Conservation (phyloP, 2,888 invertebrate genomes). For the Chrysodeixis includens region DNA sequence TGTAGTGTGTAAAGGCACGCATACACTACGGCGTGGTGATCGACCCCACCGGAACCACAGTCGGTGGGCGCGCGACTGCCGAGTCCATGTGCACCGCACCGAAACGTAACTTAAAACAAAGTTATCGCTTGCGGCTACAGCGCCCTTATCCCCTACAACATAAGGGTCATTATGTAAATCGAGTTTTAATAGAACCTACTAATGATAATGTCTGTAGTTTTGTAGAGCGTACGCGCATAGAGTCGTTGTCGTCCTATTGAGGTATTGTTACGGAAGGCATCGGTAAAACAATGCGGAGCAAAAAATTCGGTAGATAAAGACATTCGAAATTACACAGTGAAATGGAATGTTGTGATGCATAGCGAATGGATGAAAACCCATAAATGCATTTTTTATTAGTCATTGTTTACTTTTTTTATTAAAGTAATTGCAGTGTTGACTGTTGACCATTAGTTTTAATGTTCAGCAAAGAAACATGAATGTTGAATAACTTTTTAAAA, state of each 20-base stretch:
- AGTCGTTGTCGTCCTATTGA: constrained; percentile 80
- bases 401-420: constrained; percentile 44
- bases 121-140: constrained; percentile 55
- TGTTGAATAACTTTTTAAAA: not conserved
- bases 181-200: constrained; percentile 51
- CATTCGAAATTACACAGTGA: constrained; percentile 69
- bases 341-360: constrained; percentile 65
- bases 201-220: constrained; percentile 81
- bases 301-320: constrained; percentile 74
- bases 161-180: constrained; percentile 57
- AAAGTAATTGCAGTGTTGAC: constrained; percentile 21
- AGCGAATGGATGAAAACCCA: constrained; percentile 42
- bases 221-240: constrained; percentile 85
- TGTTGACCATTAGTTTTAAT: constrained; percentile 19
- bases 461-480: constrained; percentile 12
- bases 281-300: constrained; percentile 74
- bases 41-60: constrained; percentile 90
- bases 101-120: constrained; percentile 78
- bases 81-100: constrained; percentile 86
- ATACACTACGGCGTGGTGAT: constrained; percentile 81
- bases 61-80: constrained; percentile 86
- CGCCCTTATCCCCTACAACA: constrained; percentile 16
- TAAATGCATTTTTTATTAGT: constrained; percentile 47
- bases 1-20: constrained; percentile 77
- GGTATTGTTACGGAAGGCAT: constrained; percentile 77